Evolutionary conservation across 1,140 invertebrate genomes (phyloP), one percentile per base, ranked within the genome.

Genomic region (Galleria mellonella): DNA sequence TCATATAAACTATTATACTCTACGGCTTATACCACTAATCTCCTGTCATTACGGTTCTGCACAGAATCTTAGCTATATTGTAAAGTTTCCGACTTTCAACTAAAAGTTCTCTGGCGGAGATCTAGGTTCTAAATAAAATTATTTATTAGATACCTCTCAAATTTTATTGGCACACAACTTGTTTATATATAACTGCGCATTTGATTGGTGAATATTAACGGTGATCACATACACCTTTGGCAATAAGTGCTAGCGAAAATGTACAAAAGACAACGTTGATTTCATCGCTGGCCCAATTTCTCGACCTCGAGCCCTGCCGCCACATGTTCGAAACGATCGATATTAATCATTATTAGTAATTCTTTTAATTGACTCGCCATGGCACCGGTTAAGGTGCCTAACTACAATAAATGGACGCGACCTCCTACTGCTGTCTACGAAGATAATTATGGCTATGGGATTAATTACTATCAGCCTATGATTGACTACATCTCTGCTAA

Each of bases 391-490:
- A 79, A 83, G 57, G 56, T 85, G 36, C 69, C 72, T 12, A 74
- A 76, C 44, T 70, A 62, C 30, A 69, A 66, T 43, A 82, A 82
- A 48, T 86, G 86, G 83, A 76, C 65, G 29, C 74, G 89, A 60
- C 91, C 91, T 0, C 87, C 89, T n/a, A 92, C 91, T 1, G 76
- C 87, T 13, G 89, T 92, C 14, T 95, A 95, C 68, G 90, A 93
- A 52, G 89, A 91, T 67, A 95, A 94, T 81, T 95, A 95, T 78
- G 90, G 90, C 28, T 92, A 91, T 54, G 92, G 91, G 4, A 93
- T 94, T 39, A 93, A 94, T 67, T 94, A 89, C 72, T 94, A 94
- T 74, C 92, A 94, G 65, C 93, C 93, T 8, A 94, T 94, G 92
- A 90, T 95, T 47, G 93, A 94, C 65, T 94, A 94, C 59, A 89